Evolutionary conservation across 2,797 vertebrate species (phyloP), one percentile per base, ranked within the genome.

Genomic region (Melanotaenia maccullochi): DNA sequence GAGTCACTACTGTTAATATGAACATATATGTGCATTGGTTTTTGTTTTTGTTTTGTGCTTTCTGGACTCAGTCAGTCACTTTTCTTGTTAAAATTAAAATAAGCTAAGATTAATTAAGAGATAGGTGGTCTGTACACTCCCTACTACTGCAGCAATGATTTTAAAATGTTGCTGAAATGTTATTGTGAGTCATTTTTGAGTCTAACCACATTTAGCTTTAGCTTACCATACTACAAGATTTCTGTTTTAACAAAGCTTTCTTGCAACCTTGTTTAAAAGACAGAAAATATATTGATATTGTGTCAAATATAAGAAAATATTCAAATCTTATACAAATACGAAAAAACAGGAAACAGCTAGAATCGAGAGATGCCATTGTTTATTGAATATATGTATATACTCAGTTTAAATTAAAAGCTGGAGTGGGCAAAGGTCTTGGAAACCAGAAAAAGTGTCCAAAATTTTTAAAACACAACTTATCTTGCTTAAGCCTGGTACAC

Each of bases 1-100:
- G 20, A 75, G 14, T 63, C 35, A 70, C 33, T 22, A 51, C 14
- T 22, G 24, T 44, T 63, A 33, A 65, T 60, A 47, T 32, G 38
- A 40, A 71, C 59, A 47, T 22, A 65, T 66, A 30, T 22, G 5
- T 67, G 28, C 54, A 68, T 28, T 28, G 28, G 1, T 28, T 28
- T 28, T 28, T 28, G 57, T 20, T 52, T 75, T 65, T 52, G 49
- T 28, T 28, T 65, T 68, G 67, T 63, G 55, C 75, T 82, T 70
- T 68, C 16, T 24, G 18, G 57, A 49, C 56, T 56, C 49, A 62
- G 38, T 72, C 28, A 28, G 28, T 58, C 22, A 6, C 78, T 60
- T 65, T 5, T 14, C 51, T 59, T 33, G 9, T 75, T 69, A 30
- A 66, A 65, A 47, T 47, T 14, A 62, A 56, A 76, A 61, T 56